A percentile compares a stretch with the other conserved stretches of the same genome.
These are phyloP conservation scores for Caenorhabditis zanzibari DNA, from an alignment of 2,888 invertebrate genomes.

Conservation along the genomic window DNA sequence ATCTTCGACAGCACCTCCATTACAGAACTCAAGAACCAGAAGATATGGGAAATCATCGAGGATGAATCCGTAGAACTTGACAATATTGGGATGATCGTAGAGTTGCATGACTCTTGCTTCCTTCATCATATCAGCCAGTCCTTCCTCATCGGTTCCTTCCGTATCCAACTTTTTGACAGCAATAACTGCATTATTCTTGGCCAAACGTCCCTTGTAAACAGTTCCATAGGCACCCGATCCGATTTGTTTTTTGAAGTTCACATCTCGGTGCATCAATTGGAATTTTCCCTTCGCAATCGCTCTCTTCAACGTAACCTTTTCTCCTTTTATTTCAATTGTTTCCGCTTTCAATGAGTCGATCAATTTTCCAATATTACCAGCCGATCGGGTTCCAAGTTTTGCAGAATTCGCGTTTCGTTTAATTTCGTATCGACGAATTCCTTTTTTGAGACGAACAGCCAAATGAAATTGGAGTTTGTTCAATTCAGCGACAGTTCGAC, in stretches of 20 bases:
- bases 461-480: slow-evolving; percentile 59
- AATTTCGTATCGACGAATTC: slow-evolving; percentile 68
- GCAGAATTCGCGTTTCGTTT: slow-evolving; percentile 53
- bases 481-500: slow-evolving; percentile 46
- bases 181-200: slow-evolving; percentile 59
- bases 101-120: slow-evolving; percentile 81
- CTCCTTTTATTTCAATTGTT: slow-evolving; percentile 64
- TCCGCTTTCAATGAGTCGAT: slow-evolving; percentile 68
- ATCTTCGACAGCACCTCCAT: slow-evolving; percentile 73
- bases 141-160: slow-evolving; percentile 70
- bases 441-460: slow-evolving; percentile 61
- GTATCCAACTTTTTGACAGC: slow-evolving; percentile 71
- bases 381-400: slow-evolving; percentile 46
- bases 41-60: slow-evolving; percentile 77
- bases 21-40: slow-evolving; percentile 78
- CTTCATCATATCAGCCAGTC: slow-evolving; percentile 79
- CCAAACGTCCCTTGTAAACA: slow-evolving; percentile 75
- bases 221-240: slow-evolving; percentile 79
- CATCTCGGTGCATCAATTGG: slow-evolving; percentile 75
- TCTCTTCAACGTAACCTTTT: slow-evolving; percentile 68
- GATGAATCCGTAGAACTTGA: slow-evolving; percentile 79
- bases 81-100: slow-evolving; percentile 79
- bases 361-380: slow-evolving; percentile 59
- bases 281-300: slow-evolving; percentile 76
- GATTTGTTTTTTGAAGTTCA: slow-evolving; percentile 76